These are phyloP conservation scores for Galerucella pusilla DNA, from an alignment of 2,888 invertebrate genomes.

Conservation along the genomic window DNA sequence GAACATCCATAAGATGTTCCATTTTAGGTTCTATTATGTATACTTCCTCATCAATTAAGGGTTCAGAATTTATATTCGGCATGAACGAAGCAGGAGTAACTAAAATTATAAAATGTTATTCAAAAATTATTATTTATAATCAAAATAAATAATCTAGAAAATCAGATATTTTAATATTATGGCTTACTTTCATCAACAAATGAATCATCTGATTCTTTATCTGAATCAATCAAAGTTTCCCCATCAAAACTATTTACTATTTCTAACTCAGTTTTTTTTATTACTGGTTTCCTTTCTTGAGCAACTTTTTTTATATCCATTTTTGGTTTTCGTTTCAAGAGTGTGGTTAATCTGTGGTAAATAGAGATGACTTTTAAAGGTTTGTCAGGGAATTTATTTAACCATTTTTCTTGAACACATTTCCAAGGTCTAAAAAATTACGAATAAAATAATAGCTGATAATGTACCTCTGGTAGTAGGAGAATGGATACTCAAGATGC, in stretches of 20 bases:
- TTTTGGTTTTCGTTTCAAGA: neutral
- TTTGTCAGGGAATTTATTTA: neutral
- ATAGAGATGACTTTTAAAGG: neutral
- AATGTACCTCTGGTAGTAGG: too few relatives aligned
- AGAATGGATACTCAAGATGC: too few relatives aligned
- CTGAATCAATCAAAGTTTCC: neutral
- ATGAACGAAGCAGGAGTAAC: slow-evolving; percentile 27
- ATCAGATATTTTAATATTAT: neutral
- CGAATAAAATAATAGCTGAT: neutral
- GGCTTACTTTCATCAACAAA: slow-evolving; percentile 38
- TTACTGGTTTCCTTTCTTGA: neutral
- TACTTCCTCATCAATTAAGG: slow-evolving; percentile 24
- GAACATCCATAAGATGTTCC: neutral
- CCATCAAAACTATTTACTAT: neutral
- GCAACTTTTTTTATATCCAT: neutral
- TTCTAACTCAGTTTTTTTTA: neutral
- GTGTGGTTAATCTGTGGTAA: neutral
- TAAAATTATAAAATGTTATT: slow-evolving; percentile 8
- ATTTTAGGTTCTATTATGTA: slow-evolving; percentile 12
- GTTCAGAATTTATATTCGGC: slow-evolving; percentile 27
- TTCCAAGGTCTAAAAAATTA: slow-evolving; percentile 2
- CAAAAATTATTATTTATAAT: neutral
- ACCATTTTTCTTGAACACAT: slow-evolving; percentile 4
- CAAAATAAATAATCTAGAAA: too few relatives aligned
- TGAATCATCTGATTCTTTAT: slow-evolving; percentile 37